Percentiles rank a stretch among this genome's conserved stretches.
These are phyloP conservation scores for Ylistrum balloti DNA, from an alignment of 1,140 invertebrate genomes.

Conservation along the genomic window DNA sequence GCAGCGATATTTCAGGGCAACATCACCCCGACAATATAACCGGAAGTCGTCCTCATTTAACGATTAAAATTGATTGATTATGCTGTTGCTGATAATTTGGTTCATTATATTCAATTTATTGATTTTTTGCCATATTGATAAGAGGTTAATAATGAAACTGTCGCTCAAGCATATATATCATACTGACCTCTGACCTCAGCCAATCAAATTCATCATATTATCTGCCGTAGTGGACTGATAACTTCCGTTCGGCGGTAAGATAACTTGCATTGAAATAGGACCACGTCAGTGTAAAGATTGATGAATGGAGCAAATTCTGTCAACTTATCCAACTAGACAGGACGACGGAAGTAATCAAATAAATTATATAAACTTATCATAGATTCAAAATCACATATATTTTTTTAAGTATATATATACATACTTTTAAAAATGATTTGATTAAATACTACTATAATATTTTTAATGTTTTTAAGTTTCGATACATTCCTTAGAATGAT, in stretches of 20 bases:
- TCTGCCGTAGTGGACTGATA: neutral
- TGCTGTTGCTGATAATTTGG: neutral
- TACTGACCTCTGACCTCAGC: conserved; percentile 14
- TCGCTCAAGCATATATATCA: conserved; percentile 26
- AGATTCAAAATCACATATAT: neutral
- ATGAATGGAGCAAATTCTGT: neutral
- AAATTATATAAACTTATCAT: neutral
- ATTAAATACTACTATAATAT: too few relatives aligned
- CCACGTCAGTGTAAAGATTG: neutral
- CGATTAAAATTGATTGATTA: conserved; percentile 23
- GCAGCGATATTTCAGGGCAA: neutral
- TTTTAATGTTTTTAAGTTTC: too few relatives aligned
- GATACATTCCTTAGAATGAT: too few relatives aligned
- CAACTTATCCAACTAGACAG: neutral
- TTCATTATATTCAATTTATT: conserved; percentile 3
- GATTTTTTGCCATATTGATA: conserved; percentile 40
- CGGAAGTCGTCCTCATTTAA: neutral
- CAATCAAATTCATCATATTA: neutral
- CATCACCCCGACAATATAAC: neutral
- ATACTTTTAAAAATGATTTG: too few relatives aligned
- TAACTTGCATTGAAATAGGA: neutral
- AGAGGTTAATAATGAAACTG: conserved; percentile 24
- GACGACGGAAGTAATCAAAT: neutral
- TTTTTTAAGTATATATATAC: too few relatives aligned
- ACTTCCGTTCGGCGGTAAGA: neutral